Evolutionary conservation across 1,140 invertebrate species (phyloP).

Genomic region (Trichoplusia ni): DNA sequence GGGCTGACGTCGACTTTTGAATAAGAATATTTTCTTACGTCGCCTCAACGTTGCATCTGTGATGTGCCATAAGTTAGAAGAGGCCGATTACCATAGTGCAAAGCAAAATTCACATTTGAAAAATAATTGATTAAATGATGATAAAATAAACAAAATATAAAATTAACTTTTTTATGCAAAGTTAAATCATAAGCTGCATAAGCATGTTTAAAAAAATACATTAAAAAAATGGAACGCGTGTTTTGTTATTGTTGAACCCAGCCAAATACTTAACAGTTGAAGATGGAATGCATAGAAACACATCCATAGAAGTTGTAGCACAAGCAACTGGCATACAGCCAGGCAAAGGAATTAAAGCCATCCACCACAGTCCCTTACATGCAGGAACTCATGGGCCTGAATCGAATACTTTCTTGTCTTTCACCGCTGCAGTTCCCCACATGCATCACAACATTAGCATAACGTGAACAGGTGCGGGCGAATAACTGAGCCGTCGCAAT

Average conservation of each 20-base stretch:
- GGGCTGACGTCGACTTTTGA: conserved; percentile 57
- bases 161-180: no score
- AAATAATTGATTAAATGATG: no score
- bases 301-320: conserved; percentile 3
- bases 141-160: no score
- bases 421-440: conserved; percentile 41
- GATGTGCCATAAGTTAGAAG: conserved; percentile 35
- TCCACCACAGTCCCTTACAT: conserved; percentile 8
- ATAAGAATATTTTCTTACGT: conserved; percentile 66
- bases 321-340: background rate
- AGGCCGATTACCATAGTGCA: no score
- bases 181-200: no score
- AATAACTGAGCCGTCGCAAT: conserved; percentile 75
- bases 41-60: conserved; percentile 52
- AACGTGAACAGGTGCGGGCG: conserved; percentile 69
- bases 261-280: background rate
- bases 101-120: no score
- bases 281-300: background rate
- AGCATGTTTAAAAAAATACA: no score
- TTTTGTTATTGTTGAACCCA: no score
- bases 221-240: no score
- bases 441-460: conserved; percentile 59
- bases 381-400: conserved; percentile 4
- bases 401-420: conserved; percentile 29
- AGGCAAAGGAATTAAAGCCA: background rate